Conservation (phyloP, 1,140 invertebrate species). For the Theocolax elegans region DNA sequence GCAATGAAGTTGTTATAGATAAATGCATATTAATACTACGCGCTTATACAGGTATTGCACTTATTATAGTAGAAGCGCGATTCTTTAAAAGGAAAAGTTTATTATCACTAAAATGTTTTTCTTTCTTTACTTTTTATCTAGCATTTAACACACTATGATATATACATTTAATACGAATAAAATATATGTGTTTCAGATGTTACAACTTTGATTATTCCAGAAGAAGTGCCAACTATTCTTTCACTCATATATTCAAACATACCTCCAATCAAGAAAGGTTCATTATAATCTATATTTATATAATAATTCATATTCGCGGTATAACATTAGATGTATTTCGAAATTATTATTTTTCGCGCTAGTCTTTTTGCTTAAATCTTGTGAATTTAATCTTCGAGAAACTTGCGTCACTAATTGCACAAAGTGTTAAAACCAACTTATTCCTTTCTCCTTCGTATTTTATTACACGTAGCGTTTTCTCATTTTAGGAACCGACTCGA, state of each 20-base stretch:
- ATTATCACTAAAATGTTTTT: too few species aligned
- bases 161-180: neutral
- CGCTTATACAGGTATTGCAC: too few species aligned
- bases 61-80: too few species aligned
- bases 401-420: too few species aligned
- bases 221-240: constrained; percentile 79
- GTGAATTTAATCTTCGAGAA: neutral
- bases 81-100: too few species aligned
- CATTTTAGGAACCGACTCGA: constrained; percentile 79
- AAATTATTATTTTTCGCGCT: neutral
- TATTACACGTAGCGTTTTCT: neutral
- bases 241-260: constrained; percentile 83
- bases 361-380: neutral
- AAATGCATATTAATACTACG: too few species aligned
- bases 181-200: constrained; percentile 56
- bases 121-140: too few species aligned
- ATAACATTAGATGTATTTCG: neutral
- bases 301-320: neutral
- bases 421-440: too few species aligned
- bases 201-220: constrained; percentile 73
- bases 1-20: too few species aligned
- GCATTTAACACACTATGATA: too few species aligned
- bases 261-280: constrained; percentile 84
- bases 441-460: too few species aligned
- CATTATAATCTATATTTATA: neutral